Conservation (phyloP, 2,888 invertebrate genomes). For the Frankliniella intonsa region DNA sequence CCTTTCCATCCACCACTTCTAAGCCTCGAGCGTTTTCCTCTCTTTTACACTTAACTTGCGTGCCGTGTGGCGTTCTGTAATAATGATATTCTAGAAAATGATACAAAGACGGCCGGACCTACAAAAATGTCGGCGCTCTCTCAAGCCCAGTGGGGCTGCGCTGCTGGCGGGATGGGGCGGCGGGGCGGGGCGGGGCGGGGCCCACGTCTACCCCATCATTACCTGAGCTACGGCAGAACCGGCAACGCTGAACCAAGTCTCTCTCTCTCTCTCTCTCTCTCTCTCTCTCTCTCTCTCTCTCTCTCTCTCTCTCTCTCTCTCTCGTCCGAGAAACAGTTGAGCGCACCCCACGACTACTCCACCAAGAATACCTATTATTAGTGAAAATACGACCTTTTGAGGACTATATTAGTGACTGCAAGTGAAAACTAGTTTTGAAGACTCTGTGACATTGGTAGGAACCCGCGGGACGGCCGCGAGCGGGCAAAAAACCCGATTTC, state of each 20-base stretch:
- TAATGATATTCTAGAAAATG: constrained; percentile 17
- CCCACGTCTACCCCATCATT: constrained; percentile 8
- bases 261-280: constrained; percentile 10
- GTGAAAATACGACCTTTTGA: too few species aligned
- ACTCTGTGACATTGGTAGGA: too few species aligned
- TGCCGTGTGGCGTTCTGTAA: background rate
- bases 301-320: too few species aligned
- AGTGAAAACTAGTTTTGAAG: too few species aligned
- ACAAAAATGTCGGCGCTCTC: constrained; percentile 2
- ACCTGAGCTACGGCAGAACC: background rate
- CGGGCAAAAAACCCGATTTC: too few species aligned
- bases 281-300: background rate
- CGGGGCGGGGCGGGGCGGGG: background rate
- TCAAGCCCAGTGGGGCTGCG: background rate
- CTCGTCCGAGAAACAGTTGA: too few species aligned
- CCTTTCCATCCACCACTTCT: too few species aligned
- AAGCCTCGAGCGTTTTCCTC: too few species aligned
- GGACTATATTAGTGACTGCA: too few species aligned
- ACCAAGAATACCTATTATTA: too few species aligned
- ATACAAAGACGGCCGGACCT: constrained; percentile 7
- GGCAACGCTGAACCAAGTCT: background rate
- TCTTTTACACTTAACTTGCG: background rate
- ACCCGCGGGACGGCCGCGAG: too few species aligned
- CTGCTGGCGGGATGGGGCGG: background rate
- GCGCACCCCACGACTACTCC: too few species aligned